Conservation (phyloP, 2,888 invertebrate species). For the Monopis laevigella region DNA sequence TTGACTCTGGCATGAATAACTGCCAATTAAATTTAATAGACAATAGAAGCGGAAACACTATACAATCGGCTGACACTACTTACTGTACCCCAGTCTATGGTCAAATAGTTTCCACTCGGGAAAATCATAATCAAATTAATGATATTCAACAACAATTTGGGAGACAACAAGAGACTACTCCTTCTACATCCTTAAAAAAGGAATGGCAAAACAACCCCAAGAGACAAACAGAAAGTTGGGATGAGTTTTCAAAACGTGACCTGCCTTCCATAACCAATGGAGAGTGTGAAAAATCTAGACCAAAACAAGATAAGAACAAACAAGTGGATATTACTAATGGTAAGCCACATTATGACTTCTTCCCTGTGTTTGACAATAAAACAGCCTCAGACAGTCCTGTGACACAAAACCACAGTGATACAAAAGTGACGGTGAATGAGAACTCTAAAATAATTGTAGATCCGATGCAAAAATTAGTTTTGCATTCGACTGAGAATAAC, state of each 20-base stretch:
- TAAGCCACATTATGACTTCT: slow-evolving; percentile 53
- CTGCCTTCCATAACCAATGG: slow-evolving; percentile 42
- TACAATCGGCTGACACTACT: slow-evolving; percentile 37
- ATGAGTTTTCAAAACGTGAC: slow-evolving; percentile 51
- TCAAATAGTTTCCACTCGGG: slow-evolving; percentile 55
- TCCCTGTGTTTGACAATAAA: slow-evolving; percentile 59
- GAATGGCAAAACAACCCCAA: slow-evolving; percentile 43
- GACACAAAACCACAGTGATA: slow-evolving; percentile 19
- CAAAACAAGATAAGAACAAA: slow-evolving; percentile 28
- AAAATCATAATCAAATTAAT: slow-evolving; percentile 59
- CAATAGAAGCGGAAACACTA: slow-evolving; percentile 29
- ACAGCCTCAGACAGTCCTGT: slow-evolving; percentile 23
- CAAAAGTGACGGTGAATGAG: slow-evolving; percentile 32
- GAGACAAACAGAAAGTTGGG: slow-evolving; percentile 38
- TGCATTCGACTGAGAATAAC: slow-evolving; percentile 65
- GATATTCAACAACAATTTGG: slow-evolving; percentile 59
- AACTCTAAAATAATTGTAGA: slow-evolving; percentile 59
- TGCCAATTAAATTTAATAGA: slow-evolving; percentile 50
- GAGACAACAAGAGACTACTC: slow-evolving; percentile 39
- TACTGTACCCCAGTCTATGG: slow-evolving; percentile 60
- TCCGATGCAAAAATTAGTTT: slow-evolving; percentile 61
- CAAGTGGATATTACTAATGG: slow-evolving; percentile 34
- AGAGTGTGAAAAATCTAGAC: slow-evolving; percentile 32
- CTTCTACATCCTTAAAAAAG: slow-evolving; percentile 53
- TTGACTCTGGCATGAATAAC: slow-evolving; percentile 61